Evolutionary conservation across 2,888 invertebrate genomes (phyloP), one percentile per base, ranked within the genome.

Genomic region (Nesidiocoris tenuis): DNA sequence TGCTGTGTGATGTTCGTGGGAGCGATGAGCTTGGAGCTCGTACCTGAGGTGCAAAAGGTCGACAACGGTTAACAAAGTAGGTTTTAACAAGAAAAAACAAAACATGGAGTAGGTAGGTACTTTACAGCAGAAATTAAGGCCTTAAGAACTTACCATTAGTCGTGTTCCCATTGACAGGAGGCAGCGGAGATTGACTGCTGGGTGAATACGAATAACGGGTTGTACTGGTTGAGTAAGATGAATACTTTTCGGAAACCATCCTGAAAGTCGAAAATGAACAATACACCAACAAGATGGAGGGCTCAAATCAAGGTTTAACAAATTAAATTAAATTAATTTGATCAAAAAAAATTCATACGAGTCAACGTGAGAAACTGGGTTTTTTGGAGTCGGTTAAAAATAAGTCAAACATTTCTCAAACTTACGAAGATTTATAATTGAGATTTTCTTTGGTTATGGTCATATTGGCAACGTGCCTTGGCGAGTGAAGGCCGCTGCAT

Each of bases 371-470:
- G n/a, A n/a, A n/a, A n/a, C n/a, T n/a, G n/a, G n/a, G n/a, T n/a
- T n/a, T n/a, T n/a, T n/a, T n/a, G n/a, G n/a, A n/a, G n/a, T n/a
- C n/a, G n/a, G n/a, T n/a, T n/a, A n/a, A n/a, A n/a, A n/a, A n/a
- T n/a, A n/a, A n/a, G n/a, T n/a, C n/a, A n/a, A n/a, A n/a, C n/a
- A n/a, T 39, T 59, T 59, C 19, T 59, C 2, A 16, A 21, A 76
- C 77, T 76, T 74, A 77, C 77, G 77, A 76, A 9, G 77, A 76
- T 25, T 72, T 76, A 23, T 72, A 77, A 67, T 74, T 76, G 25
- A 75, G 67, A 17, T 75, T 74, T 71, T 78, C 78, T 63, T 75
- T 65, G 55, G 78, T 71, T 21, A 75, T 25, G 39, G 63, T 75
- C 76, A 76, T 77, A 59, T 70, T 78, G 24, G 75, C 74, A 12